Evolutionary conservation across 2,797 vertebrate genomes (phyloP).

Genomic region (Acanthurus leucopareius): DNA sequence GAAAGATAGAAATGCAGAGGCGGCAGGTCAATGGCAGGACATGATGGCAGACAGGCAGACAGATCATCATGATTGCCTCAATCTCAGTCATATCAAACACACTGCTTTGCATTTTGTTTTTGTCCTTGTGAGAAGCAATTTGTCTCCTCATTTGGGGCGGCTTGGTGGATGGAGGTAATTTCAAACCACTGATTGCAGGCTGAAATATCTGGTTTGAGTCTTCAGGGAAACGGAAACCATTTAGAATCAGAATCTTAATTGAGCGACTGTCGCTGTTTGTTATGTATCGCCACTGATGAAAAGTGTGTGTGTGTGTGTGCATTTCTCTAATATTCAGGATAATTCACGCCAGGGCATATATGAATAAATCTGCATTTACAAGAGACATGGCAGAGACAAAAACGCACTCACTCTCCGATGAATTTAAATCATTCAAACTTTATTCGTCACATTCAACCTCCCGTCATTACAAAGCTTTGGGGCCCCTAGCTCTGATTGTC

Average conservation of each 20-base stretch:
- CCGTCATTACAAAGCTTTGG: constrained; percentile 71
- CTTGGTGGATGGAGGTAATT: constrained; percentile 51
- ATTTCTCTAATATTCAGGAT: constrained; percentile 30
- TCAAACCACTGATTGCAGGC: constrained; percentile 57
- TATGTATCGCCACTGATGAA: constrained; percentile 33
- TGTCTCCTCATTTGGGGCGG: constrained; percentile 42
- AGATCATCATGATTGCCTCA: constrained; percentile 41
- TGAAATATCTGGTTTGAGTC: constrained; percentile 55
- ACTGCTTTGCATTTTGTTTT: constrained; percentile 54
- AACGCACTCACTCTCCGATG: constrained; percentile 23
- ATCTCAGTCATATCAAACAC: constrained; percentile 58
- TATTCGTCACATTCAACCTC: constrained; percentile 62
- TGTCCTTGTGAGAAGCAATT: constrained; percentile 48
- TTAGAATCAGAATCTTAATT: constrained; percentile 58
- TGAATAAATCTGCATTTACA: constrained; percentile 46
- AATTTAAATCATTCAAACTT: constrained; percentile 73
- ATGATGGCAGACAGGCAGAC: constrained; percentile 25
- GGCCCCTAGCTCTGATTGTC: constrained; percentile 78
- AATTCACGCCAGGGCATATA: constrained; percentile 19
- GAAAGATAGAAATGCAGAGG: constrained; percentile 1
- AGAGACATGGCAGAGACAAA: constrained; percentile 19
- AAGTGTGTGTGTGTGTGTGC: constrained; percentile 17
- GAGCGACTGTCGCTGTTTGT: constrained; percentile 37
- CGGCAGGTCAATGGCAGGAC: constrained; percentile 42
- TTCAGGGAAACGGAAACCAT: constrained; percentile 50